Evolutionary conservation across 2,797 vertebrate genomes (phyloP).

Genomic region (Threskiornis aethiopicus): DNA sequence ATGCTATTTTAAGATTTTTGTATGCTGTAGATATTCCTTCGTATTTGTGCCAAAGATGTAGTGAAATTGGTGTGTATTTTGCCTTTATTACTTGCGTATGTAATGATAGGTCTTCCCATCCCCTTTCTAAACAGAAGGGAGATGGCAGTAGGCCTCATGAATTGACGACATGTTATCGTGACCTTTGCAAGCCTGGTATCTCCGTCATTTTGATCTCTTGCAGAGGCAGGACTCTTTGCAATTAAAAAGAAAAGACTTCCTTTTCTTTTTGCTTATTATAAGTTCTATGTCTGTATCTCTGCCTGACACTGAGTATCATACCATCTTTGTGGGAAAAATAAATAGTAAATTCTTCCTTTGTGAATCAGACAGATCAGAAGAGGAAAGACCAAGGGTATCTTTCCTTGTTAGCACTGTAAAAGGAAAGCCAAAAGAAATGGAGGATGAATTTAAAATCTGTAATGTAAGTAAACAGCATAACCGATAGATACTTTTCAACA

Average conservation of each 20-base stretch:
- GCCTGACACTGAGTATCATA: neutral
- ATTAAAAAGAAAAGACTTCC: neutral
- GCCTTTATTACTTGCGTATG: neutral
- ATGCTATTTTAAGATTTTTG: neutral
- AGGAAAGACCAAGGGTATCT: neutral
- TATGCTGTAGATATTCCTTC: neutral
- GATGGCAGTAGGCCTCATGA: neutral
- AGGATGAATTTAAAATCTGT: neutral
- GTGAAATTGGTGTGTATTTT: neutral
- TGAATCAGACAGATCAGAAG: neutral
- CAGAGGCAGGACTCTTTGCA: neutral
- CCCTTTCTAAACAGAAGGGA: neutral
- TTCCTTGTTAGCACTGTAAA: neutral
- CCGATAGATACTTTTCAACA: neutral
- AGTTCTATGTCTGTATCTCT: neutral
- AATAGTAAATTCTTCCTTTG: neutral
- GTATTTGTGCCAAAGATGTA: neutral
- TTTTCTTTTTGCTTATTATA: neutral
- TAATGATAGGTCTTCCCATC: neutral
- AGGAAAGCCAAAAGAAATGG: neutral
- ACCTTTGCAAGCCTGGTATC: conserved; percentile 42
- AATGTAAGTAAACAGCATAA: neutral
- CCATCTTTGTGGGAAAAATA: neutral
- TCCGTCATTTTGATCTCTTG: conserved; percentile 50
- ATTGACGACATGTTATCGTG: conserved; percentile 34